A percentile compares a stretch with the other conserved stretches of the same genome.
These are phyloP conservation scores for Nematostella vectensis DNA, from an alignment of 92 coral and sea anemone genomes.

Conservation along the genomic window DNA sequence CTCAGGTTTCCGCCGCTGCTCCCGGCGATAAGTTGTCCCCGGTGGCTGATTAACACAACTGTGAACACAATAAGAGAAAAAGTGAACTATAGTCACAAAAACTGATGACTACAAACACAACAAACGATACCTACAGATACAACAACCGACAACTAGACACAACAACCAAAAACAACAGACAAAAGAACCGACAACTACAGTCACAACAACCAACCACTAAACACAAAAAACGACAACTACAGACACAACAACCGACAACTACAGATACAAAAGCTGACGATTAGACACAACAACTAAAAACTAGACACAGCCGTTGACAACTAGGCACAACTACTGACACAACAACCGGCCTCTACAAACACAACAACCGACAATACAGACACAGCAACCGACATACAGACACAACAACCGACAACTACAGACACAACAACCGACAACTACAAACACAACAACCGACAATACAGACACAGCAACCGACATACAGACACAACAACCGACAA, in stretches of 20 bases:
- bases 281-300: too few relatives aligned
- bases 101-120: not conserved
- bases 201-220: too few relatives aligned
- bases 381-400: too few relatives aligned
- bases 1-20: conserved; percentile 73
- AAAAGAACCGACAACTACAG: not conserved
- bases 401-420: not conserved
- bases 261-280: too few relatives aligned
- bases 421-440: not conserved
- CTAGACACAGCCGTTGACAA: too few relatives aligned
- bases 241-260: not conserved
- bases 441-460: not conserved
- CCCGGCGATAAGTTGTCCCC: conserved; percentile 81
- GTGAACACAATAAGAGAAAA: not conserved
- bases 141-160: too few relatives aligned
- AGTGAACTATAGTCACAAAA: too few relatives aligned
- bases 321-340: too few relatives aligned
- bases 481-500: not conserved
- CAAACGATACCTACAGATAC: not conserved
- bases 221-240: not conserved
- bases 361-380: not conserved
- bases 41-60: conserved; percentile 63
- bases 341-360: not conserved
- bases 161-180: not conserved
- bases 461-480: too few relatives aligned